phyloP scores from a whole-genome alignment of 92 coral and sea anemone genomes.

The Chrysogorgia sp. region DNA sequence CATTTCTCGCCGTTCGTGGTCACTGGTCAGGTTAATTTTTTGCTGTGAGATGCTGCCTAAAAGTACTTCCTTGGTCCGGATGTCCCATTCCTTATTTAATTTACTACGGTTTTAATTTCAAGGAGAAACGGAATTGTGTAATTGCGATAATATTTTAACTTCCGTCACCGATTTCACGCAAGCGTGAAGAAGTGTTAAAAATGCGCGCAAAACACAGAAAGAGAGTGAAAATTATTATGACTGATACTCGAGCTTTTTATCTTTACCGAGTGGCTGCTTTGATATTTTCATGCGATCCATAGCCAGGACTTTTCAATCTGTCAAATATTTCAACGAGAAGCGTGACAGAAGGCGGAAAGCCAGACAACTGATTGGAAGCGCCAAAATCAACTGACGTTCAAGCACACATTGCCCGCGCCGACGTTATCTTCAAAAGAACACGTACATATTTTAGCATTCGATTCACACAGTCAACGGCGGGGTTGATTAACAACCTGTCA shows the following conservation, averaged over 20 bases:
- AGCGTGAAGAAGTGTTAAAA: neutral
- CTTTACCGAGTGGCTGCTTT: neutral
- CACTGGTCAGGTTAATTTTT: too few species aligned
- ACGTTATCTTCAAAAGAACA: constrained; percentile 1
- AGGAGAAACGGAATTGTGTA: neutral
- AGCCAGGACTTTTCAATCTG: neutral
- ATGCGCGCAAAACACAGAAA: neutral
- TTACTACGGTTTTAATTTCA: neutral
- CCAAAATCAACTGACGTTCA: constrained; percentile 5
- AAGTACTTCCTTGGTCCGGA: neutral
- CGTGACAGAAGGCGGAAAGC: constrained; percentile 9
- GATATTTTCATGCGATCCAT: neutral
- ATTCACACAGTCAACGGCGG: neutral
- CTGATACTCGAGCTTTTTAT: neutral
- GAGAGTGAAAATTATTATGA: neutral
- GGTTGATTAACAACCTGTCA: constrained; percentile 14
- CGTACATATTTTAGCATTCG: neutral
- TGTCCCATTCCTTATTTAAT: neutral
- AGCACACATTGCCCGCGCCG: constrained; percentile 4
- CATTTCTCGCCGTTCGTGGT: too few species aligned
- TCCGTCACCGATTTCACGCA: neutral
- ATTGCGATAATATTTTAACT: too few species aligned
- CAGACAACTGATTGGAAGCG: constrained; percentile 1
- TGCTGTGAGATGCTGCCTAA: too few species aligned
- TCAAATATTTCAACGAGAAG: neutral